Evolutionary conservation across 2,888 invertebrate species (phyloP).

Genomic region (Pimpla rufipes): DNA sequence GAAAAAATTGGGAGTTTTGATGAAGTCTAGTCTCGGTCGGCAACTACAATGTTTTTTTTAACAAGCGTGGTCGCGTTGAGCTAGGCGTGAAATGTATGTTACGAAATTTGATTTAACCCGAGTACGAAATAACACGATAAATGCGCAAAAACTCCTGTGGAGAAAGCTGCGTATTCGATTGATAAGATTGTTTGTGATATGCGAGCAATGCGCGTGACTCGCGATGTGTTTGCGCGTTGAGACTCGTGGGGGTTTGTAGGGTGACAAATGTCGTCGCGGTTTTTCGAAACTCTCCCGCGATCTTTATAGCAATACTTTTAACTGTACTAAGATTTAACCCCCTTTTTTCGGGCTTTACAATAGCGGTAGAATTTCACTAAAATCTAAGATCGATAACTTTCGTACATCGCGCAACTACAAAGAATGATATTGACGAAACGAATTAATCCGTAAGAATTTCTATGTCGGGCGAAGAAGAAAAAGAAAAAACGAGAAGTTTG

Average conservation of each 20-base stretch:
- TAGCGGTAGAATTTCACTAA: conserved; percentile 13
- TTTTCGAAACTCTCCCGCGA: neutral
- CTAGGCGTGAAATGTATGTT: conserved; percentile 29
- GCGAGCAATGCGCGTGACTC: neutral
- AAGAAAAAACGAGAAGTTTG: neutral
- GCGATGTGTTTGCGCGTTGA: neutral
- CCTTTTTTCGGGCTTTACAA: conserved; percentile 36
- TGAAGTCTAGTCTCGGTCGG: conserved; percentile 2
- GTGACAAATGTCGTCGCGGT: neutral
- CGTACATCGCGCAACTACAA: conserved; percentile 7
- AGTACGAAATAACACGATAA: conserved; percentile 13
- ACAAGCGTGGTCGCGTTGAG: neutral
- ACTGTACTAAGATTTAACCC: conserved; percentile 22
- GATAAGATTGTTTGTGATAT: conserved; percentile 8
- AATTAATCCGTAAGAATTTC: conserved; percentile 13
- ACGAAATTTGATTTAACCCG: conserved; percentile 1
- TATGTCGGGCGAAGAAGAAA: neutral
- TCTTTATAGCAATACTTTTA: conserved; percentile 22
- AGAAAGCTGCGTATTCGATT: conserved; percentile 35
- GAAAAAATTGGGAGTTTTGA: neutral
- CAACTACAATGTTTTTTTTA: conserved; percentile 21
- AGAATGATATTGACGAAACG: conserved; percentile 19
- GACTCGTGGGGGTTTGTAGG: conserved; percentile 15
- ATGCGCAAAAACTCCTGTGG: conserved; percentile 18
- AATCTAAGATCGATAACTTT: conserved; percentile 14